Base-by-base conservation (phyloP, 2,888 invertebrate species). In the Drosophila falleni region DNA sequence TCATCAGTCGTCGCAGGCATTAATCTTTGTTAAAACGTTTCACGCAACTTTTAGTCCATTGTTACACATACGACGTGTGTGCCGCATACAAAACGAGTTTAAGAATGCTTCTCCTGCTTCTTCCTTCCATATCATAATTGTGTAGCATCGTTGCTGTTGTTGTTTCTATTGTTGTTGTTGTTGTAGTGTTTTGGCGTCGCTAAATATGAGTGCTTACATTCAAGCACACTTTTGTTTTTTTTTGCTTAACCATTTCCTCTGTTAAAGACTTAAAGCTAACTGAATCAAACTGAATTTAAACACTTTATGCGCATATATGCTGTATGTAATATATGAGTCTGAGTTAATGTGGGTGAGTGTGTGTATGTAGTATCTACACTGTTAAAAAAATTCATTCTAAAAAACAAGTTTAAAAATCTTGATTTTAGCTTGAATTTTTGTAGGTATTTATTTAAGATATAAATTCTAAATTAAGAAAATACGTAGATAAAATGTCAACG, bases 11-110 rank as follows among this genome's bases (percentile, higher is more conserved):
- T 79, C 79, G 83, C 85, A 77, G 84, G 80, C 87, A 90, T 90
- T 90, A 89, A 89, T 90, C 89, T 87, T 89, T 85, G 84, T 90
- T 89, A 81, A 80, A 80, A 80, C 81, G 85, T 86, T 87, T 89
- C 78, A 81, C 85, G 75, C 83, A 79, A 89, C 82, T 78, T 81
- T 79, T 80, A 80, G 77, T 78, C 81, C 83, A 79, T 84, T 84
- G 89, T 82, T 80, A 88, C 78, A 78, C 80, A 86, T 84, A 87
- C 87, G 78, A 67, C 74, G 72, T 81, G 87, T 83, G 87, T 58
- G 87, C 74, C 69, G 85, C 86, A 88, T 88, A 85, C 86, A 86
- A 82, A 88, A 64, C 72, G 63, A 68, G 71, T 51, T 69, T 33
- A 49, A 35, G 42, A 47, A 41, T 54, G 23, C 59, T 66, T 44